Evolutionary conservation across 2,113 vertebrate genomes (phyloP).

Genomic region (Corydoras sp.): DNA sequence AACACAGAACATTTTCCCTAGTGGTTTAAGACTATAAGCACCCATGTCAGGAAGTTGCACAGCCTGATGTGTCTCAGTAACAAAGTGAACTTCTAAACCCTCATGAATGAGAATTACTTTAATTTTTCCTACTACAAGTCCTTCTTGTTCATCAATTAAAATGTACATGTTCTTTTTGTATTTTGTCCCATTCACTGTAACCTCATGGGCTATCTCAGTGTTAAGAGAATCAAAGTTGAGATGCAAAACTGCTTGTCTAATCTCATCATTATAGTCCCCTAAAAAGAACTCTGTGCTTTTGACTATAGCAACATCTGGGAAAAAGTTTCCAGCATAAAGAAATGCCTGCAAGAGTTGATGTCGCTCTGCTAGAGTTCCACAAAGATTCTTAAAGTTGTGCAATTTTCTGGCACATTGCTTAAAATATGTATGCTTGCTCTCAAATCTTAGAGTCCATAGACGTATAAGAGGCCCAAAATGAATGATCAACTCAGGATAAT

Average conservation of each 20-base stretch:
- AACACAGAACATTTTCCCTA: slow-evolving; percentile 5
- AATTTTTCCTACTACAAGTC: background rate
- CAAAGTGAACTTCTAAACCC: slow-evolving; percentile 28
- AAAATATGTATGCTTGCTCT: too few species aligned
- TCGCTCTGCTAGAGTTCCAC: slow-evolving; percentile 18
- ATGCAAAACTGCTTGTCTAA: too few species aligned
- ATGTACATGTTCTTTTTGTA: too few species aligned
- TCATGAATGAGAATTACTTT: slow-evolving; percentile 19
- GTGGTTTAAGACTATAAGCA: slow-evolving; percentile 1
- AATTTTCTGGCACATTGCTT: too few species aligned
- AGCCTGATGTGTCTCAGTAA: slow-evolving; percentile 6
- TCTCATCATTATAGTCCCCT: too few species aligned
- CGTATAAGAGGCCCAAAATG: slow-evolving; percentile 33
- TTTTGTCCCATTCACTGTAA: too few species aligned
- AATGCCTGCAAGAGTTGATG: slow-evolving; percentile 21
- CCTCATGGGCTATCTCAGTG: too few species aligned
- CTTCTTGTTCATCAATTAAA: too few species aligned
- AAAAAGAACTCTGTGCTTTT: too few species aligned
- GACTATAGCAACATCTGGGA: slow-evolving; percentile 23
- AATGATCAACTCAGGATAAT: slow-evolving; percentile 36
- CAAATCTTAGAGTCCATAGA: slow-evolving; percentile 42
- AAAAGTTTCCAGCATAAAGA: slow-evolving; percentile 14
- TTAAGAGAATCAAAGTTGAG: too few species aligned
- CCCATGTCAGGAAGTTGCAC: slow-evolving; percentile 10
- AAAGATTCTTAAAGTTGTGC: too few species aligned